Conservation (phyloP, 1,140 invertebrate genomes). For the Drosophila funebris region DNA sequence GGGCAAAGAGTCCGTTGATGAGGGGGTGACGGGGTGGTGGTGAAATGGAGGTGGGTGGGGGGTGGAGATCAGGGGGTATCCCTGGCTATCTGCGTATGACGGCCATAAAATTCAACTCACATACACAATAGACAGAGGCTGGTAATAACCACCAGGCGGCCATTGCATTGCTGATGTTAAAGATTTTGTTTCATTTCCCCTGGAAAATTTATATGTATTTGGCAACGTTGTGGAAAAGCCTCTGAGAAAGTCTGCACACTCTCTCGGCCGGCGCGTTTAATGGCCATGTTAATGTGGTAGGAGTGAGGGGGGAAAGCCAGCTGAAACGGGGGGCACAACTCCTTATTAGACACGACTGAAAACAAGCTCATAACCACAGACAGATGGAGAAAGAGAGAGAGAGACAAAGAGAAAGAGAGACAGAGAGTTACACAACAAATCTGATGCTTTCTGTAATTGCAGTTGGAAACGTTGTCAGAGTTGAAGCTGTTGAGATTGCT, state of each 20-base stretch:
- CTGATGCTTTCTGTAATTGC: slow-evolving; percentile 55
- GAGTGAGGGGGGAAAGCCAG: not conserved
- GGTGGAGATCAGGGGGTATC: not conserved
- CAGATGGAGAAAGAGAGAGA: not conserved
- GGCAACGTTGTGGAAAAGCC: not conserved
- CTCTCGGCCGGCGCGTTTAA: slow-evolving; percentile 50
- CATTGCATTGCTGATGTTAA: slow-evolving; percentile 61
- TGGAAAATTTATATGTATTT: slow-evolving; percentile 46
- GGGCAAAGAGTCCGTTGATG: not conserved
- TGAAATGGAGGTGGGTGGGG: not conserved
- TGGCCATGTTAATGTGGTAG: slow-evolving; percentile 63
- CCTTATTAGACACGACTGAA: not conserved
- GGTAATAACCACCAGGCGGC: slow-evolving; percentile 76
- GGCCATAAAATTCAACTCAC: slow-evolving; percentile 78
- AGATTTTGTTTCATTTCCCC: slow-evolving; percentile 64
- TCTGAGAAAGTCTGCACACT: slow-evolving; percentile 1
- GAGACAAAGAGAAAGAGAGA: not conserved
- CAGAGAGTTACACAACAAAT: slow-evolving; percentile 16
- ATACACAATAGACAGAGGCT: slow-evolving; percentile 23
- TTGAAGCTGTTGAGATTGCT: not conserved
- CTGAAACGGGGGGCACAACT: slow-evolving; percentile 4
- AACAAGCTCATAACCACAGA: slow-evolving; percentile 2
- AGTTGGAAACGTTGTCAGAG: slow-evolving; percentile 18
- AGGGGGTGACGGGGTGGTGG: not conserved
- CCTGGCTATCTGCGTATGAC: slow-evolving; percentile 72